Evolutionary conservation across 2,113 vertebrate genomes (phyloP), one percentile per base, ranked within the genome.

Genomic region (Tragulus kanchil): DNA sequence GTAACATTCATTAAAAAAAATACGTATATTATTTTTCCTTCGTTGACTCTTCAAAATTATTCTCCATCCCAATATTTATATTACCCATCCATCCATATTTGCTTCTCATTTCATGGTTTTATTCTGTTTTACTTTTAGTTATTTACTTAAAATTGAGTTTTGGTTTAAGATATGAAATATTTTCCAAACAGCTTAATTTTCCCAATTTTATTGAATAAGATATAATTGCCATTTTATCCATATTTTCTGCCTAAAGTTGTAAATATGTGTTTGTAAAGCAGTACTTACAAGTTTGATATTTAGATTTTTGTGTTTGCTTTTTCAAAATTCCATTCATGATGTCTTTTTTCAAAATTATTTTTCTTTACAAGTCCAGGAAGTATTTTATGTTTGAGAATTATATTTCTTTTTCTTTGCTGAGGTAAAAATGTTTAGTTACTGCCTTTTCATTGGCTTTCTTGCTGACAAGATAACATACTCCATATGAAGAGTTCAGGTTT

Each of bases 381-480:
- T 94, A 50, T 62, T 95, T 97, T 67, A 52, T 85, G 50, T 77
- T 82, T 75, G 21, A 93, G 26, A 0, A 88, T 93, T 95, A 52
- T 52, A 85, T 62, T 86, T 92, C 50, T 75, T 82, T 89, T 94
- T 48, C 4, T 82, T n/a, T 96, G 52, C 61, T 77, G 92, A 95
- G 85, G 31, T 64, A 82, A 59, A 58, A 96, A 93, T 36, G 25
- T 93, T 97, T 71, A 9, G 36, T 50, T 69, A 65, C 69, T 31
- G 89, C 73, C 96, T 64, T 82, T 95, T 94, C 75, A 65, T 85
- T 94, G 78, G 85, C 93, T 97, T 97, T 97, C 93, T 83, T 97
- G 86, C 83, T 96, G 92, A 50, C 87, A 85, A 73, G 81, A 86
- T 95, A 96, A 96, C 71, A 95, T 87, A 94, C 71, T 95, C 96